Evolutionary conservation across 1,140 invertebrate genomes (phyloP).

Genomic region (Cepaea nemoralis): DNA sequence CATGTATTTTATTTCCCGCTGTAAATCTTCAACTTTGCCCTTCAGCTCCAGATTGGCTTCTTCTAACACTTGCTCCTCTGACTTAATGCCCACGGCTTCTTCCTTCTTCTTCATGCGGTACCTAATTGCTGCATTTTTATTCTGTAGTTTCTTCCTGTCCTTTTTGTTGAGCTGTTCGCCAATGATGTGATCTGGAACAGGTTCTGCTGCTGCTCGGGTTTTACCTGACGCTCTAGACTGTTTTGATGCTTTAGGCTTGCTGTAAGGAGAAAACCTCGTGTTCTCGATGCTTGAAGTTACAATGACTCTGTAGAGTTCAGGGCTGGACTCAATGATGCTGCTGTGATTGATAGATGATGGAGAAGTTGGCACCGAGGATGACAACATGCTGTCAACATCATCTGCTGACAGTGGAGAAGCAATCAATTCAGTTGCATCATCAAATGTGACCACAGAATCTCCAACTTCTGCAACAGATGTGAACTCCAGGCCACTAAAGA

Average conservation of each 20-base stretch:
- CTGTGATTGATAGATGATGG: not conserved
- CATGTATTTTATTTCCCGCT: conserved; percentile 85
- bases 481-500: not conserved
- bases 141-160: too few relatives aligned
- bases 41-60: conserved; percentile 80
- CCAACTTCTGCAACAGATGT: not conserved
- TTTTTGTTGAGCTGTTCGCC: too few relatives aligned
- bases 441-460: not conserved
- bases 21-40: conserved; percentile 80
- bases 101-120: conserved; percentile 35
- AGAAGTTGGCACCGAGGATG: conserved; percentile 29
- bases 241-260: conserved; percentile 12
- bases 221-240: conserved; percentile 67
- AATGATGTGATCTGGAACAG: too few relatives aligned
- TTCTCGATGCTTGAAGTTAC: conserved; percentile 22
- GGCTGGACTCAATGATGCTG: conserved; percentile 28
- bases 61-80: conserved; percentile 80
- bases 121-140: conserved; percentile 62
- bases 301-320: conserved; percentile 45
- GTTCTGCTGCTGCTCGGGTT: too few relatives aligned
- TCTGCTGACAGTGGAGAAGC: conserved; percentile 51
- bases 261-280: conserved; percentile 35
- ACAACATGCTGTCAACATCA: conserved; percentile 58
- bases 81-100: conserved; percentile 81
- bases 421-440: conserved; percentile 41